phyloP scores from a whole-genome alignment of 1,140 invertebrate species.

The Monochamus saltuarius region DNA sequence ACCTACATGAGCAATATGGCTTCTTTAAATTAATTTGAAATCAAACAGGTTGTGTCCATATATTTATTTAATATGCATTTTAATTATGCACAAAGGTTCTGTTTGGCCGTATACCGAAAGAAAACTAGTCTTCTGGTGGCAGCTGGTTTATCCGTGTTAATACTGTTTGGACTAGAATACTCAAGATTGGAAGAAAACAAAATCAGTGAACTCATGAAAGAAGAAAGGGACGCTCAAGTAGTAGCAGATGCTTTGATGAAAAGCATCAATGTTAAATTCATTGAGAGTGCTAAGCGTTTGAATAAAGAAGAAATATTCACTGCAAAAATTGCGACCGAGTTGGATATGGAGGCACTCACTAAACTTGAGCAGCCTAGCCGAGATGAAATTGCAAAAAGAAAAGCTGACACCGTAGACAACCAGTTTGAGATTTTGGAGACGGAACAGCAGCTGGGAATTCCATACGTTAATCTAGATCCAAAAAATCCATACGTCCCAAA shows the following conservation, averaged over 20 bases:
- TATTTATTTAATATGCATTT: slow-evolving; percentile 28
- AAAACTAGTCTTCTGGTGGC: slow-evolving; percentile 46
- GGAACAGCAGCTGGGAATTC: slow-evolving; percentile 46
- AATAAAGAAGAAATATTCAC: slow-evolving; percentile 5
- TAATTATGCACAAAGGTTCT: slow-evolving; percentile 43
- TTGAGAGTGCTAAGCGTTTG: slow-evolving; percentile 12
- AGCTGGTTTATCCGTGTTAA: slow-evolving; percentile 34
- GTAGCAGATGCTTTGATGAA: slow-evolving; percentile 16
- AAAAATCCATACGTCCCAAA: slow-evolving; percentile 50
- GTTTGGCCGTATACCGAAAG: slow-evolving; percentile 44
- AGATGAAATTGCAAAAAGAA: slow-evolving; percentile 20
- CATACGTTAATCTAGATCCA: slow-evolving; percentile 42
- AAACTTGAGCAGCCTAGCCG: slow-evolving; percentile 24
- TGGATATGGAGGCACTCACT: slow-evolving; percentile 11
- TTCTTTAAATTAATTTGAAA: too few relatives aligned
- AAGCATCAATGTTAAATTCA: slow-evolving; percentile 29
- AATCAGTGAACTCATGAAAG: slow-evolving; percentile 9
- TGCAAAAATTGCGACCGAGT: not conserved
- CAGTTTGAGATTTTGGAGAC: slow-evolving; percentile 31
- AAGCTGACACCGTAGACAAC: slow-evolving; percentile 23
- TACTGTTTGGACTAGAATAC: slow-evolving; percentile 48
- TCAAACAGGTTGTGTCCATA: too few relatives aligned
- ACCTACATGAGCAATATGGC: too few relatives aligned
- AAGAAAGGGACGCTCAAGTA: slow-evolving; percentile 25
- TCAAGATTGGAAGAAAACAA: slow-evolving; percentile 35